Evolutionary conservation across 2,113 vertebrate species (phyloP), one percentile per base, ranked within the genome.

Genomic region (Pimephales promelas): DNA sequence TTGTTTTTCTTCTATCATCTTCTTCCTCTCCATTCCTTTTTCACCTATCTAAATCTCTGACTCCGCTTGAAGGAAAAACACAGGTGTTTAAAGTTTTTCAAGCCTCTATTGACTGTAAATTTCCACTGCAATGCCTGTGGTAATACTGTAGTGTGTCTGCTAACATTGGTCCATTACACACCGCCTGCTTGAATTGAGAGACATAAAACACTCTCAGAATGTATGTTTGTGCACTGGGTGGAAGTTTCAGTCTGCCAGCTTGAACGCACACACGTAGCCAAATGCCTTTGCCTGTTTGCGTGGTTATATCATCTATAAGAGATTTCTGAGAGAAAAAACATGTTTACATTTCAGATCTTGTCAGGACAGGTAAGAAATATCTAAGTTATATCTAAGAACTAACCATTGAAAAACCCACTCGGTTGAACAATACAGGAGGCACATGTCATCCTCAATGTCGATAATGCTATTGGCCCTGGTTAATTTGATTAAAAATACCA

Each of bases 21-120:
- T 56, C 11, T 22, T 66, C 7, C 18, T 24, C 64, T 71, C 24
- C 36, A 40, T 61, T 31, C 34, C 54, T 24, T 62, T 68, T 62
- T 62, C 24, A 22, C 57, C 64, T 2, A 10, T 20, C 62, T 68
- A 3, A 68, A 68, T 26, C 76, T 34, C 6, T 34, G 45, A 31
- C 47, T 74, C 18, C 0, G 26, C 34, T 79, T 61, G 36, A 79
- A 79, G 76, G n/a, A 47, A 79, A 79, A 62, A 61, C 76, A 79
- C 76, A 79, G 57, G 76, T 79, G 76, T 40, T 47, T 20, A 45
- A 61, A 47, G 54, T 24, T 62, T 26, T 62, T 47, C 40, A 22
- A 79, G 24, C 59, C 59, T 49, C 43, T 31, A 31, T 49, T 79
- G 57, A 49, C 77, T 34, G 77, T 79, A 79, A 79, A 79, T 79